These are phyloP conservation scores for Coreius guichenoti DNA, from an alignment of 2,797 vertebrate genomes.

Conservation along the genomic window DNA sequence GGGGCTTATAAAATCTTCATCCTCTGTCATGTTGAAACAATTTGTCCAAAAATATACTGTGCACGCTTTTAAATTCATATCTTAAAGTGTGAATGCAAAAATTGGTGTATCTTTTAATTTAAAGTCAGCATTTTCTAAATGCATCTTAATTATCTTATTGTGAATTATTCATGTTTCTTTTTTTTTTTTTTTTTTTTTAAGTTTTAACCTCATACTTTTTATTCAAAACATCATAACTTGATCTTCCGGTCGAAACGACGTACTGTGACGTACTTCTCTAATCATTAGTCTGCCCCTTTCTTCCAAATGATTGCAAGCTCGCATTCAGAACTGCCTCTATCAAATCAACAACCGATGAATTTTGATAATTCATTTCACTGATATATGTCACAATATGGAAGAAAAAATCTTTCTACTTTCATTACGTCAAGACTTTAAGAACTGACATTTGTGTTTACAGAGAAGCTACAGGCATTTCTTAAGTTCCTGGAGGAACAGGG, in stretches of 20 bases:
- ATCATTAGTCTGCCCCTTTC: not conserved
- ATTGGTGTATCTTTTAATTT: not conserved
- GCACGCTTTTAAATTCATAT: not conserved
- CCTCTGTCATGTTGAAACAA: not conserved
- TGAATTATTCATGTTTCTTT: not conserved
- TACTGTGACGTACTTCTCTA: not conserved
- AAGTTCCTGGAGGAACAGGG: conserved; percentile 90
- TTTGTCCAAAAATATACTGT: not conserved
- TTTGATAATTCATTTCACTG: not conserved
- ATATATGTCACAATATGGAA: not conserved
- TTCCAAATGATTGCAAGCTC: not conserved
- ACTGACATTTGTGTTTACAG: conserved; percentile 71
- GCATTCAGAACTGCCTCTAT: not conserved
- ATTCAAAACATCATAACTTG: not conserved
- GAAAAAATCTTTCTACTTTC: not conserved
- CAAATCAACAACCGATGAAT: not conserved
- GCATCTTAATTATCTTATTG: not conserved
- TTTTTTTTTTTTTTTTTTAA: fast-evolving
- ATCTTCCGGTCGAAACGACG: not conserved
- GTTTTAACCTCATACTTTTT: not conserved
- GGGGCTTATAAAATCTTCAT: not conserved
- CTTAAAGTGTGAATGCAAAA: not conserved
- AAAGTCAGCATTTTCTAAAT: not conserved
- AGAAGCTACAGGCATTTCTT: conserved; percentile 88
- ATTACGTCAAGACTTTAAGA: not conserved